Evolutionary conservation across 2,797 vertebrate genomes (phyloP).

Genomic region (Pseudochirops cupreus): DNA sequence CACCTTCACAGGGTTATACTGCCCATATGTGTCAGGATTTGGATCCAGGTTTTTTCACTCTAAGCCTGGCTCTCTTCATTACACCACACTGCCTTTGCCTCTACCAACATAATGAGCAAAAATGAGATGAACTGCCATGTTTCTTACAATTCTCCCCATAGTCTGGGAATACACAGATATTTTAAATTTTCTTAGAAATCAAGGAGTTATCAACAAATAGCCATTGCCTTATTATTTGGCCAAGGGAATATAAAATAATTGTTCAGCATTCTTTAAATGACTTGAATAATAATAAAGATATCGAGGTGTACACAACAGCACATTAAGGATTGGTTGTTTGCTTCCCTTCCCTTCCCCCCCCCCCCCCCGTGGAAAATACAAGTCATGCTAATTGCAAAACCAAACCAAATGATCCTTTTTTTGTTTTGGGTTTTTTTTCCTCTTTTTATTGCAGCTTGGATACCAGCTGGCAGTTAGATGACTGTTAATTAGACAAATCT

Average conservation of each 20-base stretch:
- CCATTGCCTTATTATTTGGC: constrained; percentile 54
- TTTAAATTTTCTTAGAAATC: constrained; percentile 35
- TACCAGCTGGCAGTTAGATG: neutral
- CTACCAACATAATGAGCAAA: neutral
- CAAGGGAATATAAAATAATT: constrained; percentile 44
- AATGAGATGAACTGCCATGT: neutral
- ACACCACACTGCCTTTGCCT: neutral
- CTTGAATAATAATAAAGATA: constrained; percentile 54
- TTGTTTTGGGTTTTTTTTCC: constrained; percentile 34
- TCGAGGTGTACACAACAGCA: constrained; percentile 27
- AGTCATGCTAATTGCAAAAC: constrained; percentile 20
- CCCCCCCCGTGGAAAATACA: constrained; percentile 21
- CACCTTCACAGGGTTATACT: neutral
- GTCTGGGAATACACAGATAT: neutral
- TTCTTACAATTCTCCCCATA: neutral
- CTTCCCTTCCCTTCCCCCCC: neutral
- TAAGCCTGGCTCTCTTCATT: neutral
- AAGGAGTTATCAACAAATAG: constrained; percentile 39
- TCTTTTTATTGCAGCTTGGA: constrained; percentile 16
- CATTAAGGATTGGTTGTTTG: neutral
- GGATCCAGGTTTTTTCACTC: neutral
- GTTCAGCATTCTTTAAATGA: neutral
- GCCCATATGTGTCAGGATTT: neutral
- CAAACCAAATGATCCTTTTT: constrained; percentile 26
- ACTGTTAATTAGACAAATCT: constrained; percentile 13